A percentile compares a stretch with the other conserved stretches of the same genome.
phyloP scores from a whole-genome alignment of 2,797 vertebrate species.

The Poeciliopsis presidionis region DNA sequence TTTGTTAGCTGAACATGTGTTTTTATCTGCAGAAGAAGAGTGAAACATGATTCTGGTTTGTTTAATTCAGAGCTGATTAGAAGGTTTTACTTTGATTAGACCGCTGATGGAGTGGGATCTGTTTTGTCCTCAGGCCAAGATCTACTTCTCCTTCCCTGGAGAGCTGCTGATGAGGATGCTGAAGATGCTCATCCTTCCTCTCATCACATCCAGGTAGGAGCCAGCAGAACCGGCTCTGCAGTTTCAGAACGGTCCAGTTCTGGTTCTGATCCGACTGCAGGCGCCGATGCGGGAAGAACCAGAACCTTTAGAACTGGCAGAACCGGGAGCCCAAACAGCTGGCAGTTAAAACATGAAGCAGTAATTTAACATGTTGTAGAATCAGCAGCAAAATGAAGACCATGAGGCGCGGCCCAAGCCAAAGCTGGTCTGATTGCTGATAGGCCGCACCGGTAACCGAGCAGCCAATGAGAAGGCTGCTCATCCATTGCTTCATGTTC shows the following conservation, averaged over 20 bases:
- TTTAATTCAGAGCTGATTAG: too few relatives aligned
- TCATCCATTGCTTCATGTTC: too few relatives aligned
- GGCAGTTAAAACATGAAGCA: neutral
- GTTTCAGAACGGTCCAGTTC: neutral
- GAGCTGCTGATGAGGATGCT: conserved; percentile 92
- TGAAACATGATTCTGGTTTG: too few relatives aligned
- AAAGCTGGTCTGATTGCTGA: too few relatives aligned
- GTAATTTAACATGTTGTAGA: too few relatives aligned
- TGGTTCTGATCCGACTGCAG: neutral
- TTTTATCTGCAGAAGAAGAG: too few relatives aligned
- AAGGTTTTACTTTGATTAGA: too few relatives aligned
- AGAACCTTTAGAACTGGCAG: neutral
- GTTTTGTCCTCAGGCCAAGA: conserved; percentile 81
- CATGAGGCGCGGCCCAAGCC: too few relatives aligned
- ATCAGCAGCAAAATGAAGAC: too few relatives aligned
- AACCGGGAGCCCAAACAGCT: neutral
- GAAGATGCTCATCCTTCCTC: conserved; percentile 91
- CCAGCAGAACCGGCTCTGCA: neutral
- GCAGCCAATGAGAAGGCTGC: too few relatives aligned
- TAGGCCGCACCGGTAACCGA: too few relatives aligned
- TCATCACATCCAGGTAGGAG: conserved; percentile 89
- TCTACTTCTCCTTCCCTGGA: conserved; percentile 90
- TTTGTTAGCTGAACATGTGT: neutral
- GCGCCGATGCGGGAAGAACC: neutral
- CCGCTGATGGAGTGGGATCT: neutral